Percentiles rank a stretch among this genome's conserved stretches.
These are phyloP conservation scores for Ailuropoda melanoleuca DNA, from an alignment of 2,113 vertebrate genomes.

Conservation along the genomic window DNA sequence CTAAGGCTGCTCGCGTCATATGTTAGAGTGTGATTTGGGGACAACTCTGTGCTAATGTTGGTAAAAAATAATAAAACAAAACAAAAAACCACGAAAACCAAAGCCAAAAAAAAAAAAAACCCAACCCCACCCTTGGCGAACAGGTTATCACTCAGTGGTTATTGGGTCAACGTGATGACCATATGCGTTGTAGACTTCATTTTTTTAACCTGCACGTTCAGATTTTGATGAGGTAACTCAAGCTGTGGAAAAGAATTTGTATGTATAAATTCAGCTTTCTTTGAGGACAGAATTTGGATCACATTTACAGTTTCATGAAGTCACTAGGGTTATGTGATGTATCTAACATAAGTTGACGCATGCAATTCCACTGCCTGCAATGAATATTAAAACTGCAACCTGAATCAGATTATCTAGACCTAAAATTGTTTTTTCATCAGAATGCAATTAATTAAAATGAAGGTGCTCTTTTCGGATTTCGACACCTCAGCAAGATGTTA, in stretches of 20 bases:
- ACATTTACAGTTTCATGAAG: not conserved
- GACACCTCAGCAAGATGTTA: not conserved
- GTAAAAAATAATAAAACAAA: not conserved
- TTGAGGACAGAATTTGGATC: constrained; percentile 41
- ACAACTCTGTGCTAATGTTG: constrained; percentile 10
- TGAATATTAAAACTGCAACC: constrained; percentile 45
- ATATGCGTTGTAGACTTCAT: not conserved
- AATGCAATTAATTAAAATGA: constrained; percentile 50
- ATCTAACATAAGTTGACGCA: constrained; percentile 33
- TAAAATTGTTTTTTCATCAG: constrained; percentile 46
- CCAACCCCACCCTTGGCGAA: not conserved
- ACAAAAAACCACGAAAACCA: not conserved
- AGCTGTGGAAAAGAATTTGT: constrained; percentile 17
- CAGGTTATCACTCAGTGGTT: not conserved
- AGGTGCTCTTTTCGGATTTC: not conserved
- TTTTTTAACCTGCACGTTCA: constrained; percentile 22
- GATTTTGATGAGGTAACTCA: constrained; percentile 18
- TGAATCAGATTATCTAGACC: constrained; percentile 47
- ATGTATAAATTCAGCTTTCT: constrained; percentile 49
- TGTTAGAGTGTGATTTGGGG: not conserved
- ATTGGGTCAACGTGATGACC: not conserved
- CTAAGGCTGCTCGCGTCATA: not conserved
- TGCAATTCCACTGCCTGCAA: constrained; percentile 8
- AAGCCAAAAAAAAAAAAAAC: not conserved
- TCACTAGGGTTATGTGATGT: constrained; percentile 39